These are phyloP conservation scores for Acrocera orbiculus DNA, from an alignment of 2,888 invertebrate genomes.

Conservation along the genomic window DNA sequence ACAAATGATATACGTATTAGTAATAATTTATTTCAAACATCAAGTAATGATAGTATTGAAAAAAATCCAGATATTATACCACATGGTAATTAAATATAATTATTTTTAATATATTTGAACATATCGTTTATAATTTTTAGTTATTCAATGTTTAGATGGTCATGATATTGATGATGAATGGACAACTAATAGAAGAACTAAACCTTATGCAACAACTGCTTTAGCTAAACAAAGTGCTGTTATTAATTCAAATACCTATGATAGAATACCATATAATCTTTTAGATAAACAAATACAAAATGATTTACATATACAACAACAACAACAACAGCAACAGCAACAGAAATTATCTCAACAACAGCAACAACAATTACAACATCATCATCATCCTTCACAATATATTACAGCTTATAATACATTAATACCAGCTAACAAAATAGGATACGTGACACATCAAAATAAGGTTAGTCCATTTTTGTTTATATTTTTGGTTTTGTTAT, in stretches of 20 bases:
- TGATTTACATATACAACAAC: constrained; percentile 15
- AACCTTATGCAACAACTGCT: constrained; percentile 30
- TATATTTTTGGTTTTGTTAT: too few relatives aligned
- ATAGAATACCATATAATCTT: constrained; percentile 28
- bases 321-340: constrained; percentile 10
- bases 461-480: too few relatives aligned
- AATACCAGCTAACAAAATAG: constrained; percentile 29
- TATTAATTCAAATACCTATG: constrained; percentile 24
- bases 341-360: constrained; percentile 12
- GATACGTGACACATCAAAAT: constrained; percentile 19
- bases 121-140: too few relatives aligned
- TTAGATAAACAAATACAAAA: constrained; percentile 25
- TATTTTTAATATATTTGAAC: not conserved
- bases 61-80: constrained; percentile 33
- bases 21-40: constrained; percentile 26
- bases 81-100: constrained; percentile 21
- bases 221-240: constrained; percentile 31
- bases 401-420: constrained; percentile 28
- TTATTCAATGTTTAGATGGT: constrained; percentile 19
- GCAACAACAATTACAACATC: constrained; percentile 14
- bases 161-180: constrained; percentile 32
- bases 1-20: constrained; percentile 28
- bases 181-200: constrained; percentile 28
- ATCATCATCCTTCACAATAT: constrained; percentile 21
- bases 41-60: constrained; percentile 31